Evolutionary conservation across 2,797 vertebrate species (phyloP).

Genomic region (Pterois miles): DNA sequence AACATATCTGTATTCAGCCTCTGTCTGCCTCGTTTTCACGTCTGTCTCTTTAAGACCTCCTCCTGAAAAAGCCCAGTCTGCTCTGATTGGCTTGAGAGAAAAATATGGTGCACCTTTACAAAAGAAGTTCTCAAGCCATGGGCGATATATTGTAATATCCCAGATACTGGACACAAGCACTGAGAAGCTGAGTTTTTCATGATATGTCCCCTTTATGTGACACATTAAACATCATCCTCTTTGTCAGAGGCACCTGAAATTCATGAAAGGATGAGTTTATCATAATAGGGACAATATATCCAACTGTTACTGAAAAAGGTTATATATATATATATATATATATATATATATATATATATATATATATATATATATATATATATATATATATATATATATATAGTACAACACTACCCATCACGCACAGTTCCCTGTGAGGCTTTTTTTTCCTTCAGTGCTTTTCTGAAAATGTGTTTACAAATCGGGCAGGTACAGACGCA

Average conservation of each 20-base stretch:
- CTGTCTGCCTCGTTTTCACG: too few species aligned
- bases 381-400: background rate
- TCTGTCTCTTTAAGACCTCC: too few species aligned
- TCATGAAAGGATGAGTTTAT: background rate
- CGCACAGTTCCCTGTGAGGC: background rate
- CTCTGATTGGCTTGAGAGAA: too few species aligned
- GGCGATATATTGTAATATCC: too few species aligned
- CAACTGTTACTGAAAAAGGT: background rate
- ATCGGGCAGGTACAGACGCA: background rate
- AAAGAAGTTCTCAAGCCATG: too few species aligned
- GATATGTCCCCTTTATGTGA: background rate
- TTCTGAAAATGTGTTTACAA: background rate
- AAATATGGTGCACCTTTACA: too few species aligned
- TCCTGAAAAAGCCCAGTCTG: too few species aligned
- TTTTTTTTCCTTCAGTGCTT: constrained; percentile 1
- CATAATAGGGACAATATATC: background rate
- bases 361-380: background rate
- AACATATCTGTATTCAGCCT: too few species aligned
- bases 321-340: background rate
- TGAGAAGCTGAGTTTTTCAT: too few species aligned
- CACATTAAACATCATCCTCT: background rate
- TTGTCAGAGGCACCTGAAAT: constrained; percentile 17
- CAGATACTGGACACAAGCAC: too few species aligned
- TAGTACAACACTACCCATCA: background rate
- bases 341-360: background rate